Evolutionary conservation across 2,888 invertebrate species (phyloP).

Genomic region (Lamellibrachia satsuma): DNA sequence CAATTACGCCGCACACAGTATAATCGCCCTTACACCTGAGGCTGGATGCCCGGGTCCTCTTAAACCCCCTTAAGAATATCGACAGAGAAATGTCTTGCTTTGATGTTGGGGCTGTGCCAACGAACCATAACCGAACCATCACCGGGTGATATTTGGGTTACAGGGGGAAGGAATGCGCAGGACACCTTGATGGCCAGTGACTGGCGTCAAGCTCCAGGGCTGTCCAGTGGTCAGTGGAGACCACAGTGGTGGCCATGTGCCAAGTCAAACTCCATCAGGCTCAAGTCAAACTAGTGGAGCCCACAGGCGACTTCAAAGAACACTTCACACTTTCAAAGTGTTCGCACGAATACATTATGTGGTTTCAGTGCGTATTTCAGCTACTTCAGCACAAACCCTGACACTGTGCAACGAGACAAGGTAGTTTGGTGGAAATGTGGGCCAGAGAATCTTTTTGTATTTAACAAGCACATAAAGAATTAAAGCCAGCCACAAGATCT

Average conservation of each 20-base stretch:
- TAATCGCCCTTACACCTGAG: not conserved
- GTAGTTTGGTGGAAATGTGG: constrained; percentile 17
- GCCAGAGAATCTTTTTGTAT: not conserved
- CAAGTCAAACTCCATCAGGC: constrained; percentile 19
- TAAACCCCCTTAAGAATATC: constrained; percentile 23
- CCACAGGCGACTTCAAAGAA: constrained; percentile 19
- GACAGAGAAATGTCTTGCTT: constrained; percentile 19
- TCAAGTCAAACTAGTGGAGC: not conserved
- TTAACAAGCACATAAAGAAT: constrained; percentile 20
- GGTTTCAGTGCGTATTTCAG: not conserved
- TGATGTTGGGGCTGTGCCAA: constrained; percentile 21
- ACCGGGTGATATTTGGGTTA: constrained; percentile 22
- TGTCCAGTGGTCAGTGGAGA: constrained; percentile 18
- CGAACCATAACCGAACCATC: not conserved
- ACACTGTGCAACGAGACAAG: not conserved
- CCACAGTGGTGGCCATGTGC: constrained; percentile 19
- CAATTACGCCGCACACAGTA: constrained; percentile 18
- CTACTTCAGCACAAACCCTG: not conserved
- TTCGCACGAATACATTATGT: constrained; percentile 14
- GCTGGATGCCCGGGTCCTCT: not conserved
- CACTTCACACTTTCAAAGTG: constrained; percentile 1
- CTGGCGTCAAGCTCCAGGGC: not conserved
- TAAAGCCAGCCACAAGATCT: not conserved
- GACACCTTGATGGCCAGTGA: not conserved
- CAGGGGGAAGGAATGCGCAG: not conserved